Evolutionary conservation across 35 echinoderm and acorn worm species (phyloP), one percentile per base, ranked within the genome.

Genomic region (Anneissia japonica): DNA sequence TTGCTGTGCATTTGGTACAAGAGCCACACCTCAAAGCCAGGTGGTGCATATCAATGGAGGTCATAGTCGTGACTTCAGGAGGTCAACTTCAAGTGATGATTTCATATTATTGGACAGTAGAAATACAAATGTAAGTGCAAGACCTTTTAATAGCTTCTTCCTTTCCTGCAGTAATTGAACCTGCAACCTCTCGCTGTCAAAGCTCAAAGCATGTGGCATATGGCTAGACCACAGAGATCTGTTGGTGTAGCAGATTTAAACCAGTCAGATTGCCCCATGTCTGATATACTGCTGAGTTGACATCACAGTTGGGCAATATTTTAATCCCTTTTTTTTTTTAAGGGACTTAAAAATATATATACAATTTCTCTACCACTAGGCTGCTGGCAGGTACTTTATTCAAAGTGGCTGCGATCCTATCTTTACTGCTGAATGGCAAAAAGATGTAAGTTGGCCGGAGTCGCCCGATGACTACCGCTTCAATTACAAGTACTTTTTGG

Each of bases 401-500:
- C 51, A 64, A 64, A 64, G 51, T 64, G 21, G 46, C 43, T 81
- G 29, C 37, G 91, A 93, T 86, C 83, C 91, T 32, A 86, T 82
- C 75, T 82, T 86, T 23, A 91, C 86, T 38, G 73, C 74, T 16
- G 85, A 95, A 3, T 95, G 93, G 93, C 74, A 82, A 31, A 43
- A 39, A 7, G 89, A 91, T 23, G 80, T 46, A 72, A 84, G 84
- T 45, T 77, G 90, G 51, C 32, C 87, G 0, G 94, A 97, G 35
- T 90, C 94, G 0, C 90, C 91, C 3, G 94, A 97, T 45, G 94
- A 97, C 76, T 97, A 97, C 86, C 78, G 84, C 29, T 93, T 97
- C 37, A 86, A 77, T 30, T 55, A 82, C 17, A 78, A 86, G 46
- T 73, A 88, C 81, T 84, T 93, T 72, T 91, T 88, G 0, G 30